These are phyloP conservation scores for Coranthus polyacanthus DNA, from an alignment of 2,797 vertebrate species.

Conservation along the genomic window DNA sequence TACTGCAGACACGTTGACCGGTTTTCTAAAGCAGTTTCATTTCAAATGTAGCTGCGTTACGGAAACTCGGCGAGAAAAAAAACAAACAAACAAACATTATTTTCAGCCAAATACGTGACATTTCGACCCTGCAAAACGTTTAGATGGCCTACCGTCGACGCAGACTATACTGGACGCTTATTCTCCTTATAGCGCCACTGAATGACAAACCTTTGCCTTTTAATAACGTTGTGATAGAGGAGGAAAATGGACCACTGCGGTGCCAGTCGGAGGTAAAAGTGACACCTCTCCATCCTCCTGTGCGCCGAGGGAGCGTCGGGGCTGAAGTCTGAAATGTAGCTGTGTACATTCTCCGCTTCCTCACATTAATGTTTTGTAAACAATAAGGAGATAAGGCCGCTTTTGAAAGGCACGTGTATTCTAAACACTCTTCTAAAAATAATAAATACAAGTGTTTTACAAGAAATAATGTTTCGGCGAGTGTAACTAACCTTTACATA, in stretches of 20 bases:
- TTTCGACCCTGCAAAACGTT: too few species aligned
- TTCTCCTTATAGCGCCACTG: too few species aligned
- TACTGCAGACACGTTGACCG: too few species aligned
- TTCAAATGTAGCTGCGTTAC: too few species aligned
- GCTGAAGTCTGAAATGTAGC: conserved; percentile 54
- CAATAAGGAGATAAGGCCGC: conserved; percentile 75
- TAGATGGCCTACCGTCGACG: too few species aligned
- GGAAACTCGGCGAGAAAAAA: too few species aligned
- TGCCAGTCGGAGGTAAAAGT: background rate
- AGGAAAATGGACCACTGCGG: background rate
- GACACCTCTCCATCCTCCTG: conserved; percentile 33
- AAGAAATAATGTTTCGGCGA: conserved; percentile 48
- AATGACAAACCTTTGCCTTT: too few species aligned
- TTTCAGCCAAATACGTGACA: too few species aligned
- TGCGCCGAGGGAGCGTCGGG: conserved; percentile 19
- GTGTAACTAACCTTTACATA: conserved; percentile 52
- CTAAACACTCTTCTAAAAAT: conserved; percentile 71
- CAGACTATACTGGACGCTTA: too few species aligned
- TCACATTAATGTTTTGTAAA: conserved; percentile 82
- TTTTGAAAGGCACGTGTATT: conserved; percentile 76
- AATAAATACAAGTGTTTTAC: conserved; percentile 71
- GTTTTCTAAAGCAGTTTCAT: too few species aligned
- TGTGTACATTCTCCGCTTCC: conserved; percentile 70
- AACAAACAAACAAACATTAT: too few species aligned
- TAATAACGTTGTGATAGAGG: too few species aligned